Base-by-base conservation (phyloP, 2,888 invertebrate species). In the Crossocerus cetratus region DNA sequence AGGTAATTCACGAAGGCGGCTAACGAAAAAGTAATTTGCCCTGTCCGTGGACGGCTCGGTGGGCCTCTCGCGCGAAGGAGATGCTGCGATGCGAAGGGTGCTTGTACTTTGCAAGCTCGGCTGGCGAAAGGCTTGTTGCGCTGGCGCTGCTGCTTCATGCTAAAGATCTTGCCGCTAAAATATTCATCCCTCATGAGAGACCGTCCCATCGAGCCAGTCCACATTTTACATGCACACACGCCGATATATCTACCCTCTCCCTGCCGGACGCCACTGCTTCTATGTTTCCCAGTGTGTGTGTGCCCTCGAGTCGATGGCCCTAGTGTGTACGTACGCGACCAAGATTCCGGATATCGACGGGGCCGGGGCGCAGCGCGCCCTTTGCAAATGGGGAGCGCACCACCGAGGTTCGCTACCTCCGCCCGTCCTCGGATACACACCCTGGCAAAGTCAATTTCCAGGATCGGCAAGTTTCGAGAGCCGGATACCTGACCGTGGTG, bases 161-260 rank as follows among this genome's bases (percentile, higher is more conserved):
- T 74, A 66, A 77, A 68, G 82, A 79, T 69, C 71, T 62, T 54
- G 64, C 45, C 43, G 45, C 57, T 79, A 62, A 81, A 81, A 79
- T 81, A 82, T 81, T 81, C 76, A 81, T 76, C 63, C 65, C 43
- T 77, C 69, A 74, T 77, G 69, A 74, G 77, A 32, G 8, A 74
- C 71, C 64, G 60, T 57, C 53, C 53, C 32, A 32, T 11, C 8
- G 32, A 8, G 2, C 32, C 11, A 32, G 32, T 11, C 8, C 5
- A 32, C 32, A 5, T 32, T 32, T 1, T 32, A 32, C 32, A 11
- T 32, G 32, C 32, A 32, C 0, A 11, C 32, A 11, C 32, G 11
- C 32, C n/a, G n/a, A n/a, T n/a, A 32, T 11, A 32, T 32, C 8
- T 32, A 32, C 8, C 5, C 8, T 32, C 5, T 3, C 5, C 32